phyloP scores from a whole-genome alignment of 2,888 invertebrate genomes.

The Rhabditoides inermis region DNA sequence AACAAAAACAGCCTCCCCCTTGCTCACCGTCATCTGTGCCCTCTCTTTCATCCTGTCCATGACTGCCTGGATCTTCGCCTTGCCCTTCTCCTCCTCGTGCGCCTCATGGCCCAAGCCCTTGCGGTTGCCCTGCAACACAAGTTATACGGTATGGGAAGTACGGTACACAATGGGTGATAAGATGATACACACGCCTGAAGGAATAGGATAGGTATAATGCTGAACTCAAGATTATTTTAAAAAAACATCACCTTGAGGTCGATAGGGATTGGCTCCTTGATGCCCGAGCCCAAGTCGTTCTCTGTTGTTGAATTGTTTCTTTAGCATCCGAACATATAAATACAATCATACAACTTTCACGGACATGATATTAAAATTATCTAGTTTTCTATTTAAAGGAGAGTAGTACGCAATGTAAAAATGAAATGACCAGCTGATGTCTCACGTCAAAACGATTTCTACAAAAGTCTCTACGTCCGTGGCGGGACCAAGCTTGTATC shows the following conservation, averaged over 20 bases:
- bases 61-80: conserved; percentile 32
- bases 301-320: conserved; percentile 1
- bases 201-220: too few relatives aligned
- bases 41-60: conserved; percentile 38
- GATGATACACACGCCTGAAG: too few relatives aligned
- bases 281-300: conserved; percentile 20
- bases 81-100: conserved; percentile 23
- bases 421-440: too few relatives aligned
- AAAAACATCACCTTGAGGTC: conserved; percentile 20
- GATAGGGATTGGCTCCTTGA: conserved; percentile 24
- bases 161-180: too few relatives aligned
- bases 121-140: conserved; percentile 19
- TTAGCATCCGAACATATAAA: not conserved
- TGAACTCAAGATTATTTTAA: too few relatives aligned
- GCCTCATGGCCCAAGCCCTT: conserved; percentile 40
- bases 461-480: too few relatives aligned
- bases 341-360: not conserved
- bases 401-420: too few relatives aligned
- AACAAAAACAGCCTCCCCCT: too few relatives aligned
- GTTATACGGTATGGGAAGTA: too few relatives aligned
- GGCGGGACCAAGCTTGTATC: too few relatives aligned
- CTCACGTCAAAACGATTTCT: too few relatives aligned
- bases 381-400: too few relatives aligned
- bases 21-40: conserved; percentile 25
- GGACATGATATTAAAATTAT: not conserved